phyloP scores from a whole-genome alignment of 2,888 invertebrate species.

The Plebejus melissa region DNA sequence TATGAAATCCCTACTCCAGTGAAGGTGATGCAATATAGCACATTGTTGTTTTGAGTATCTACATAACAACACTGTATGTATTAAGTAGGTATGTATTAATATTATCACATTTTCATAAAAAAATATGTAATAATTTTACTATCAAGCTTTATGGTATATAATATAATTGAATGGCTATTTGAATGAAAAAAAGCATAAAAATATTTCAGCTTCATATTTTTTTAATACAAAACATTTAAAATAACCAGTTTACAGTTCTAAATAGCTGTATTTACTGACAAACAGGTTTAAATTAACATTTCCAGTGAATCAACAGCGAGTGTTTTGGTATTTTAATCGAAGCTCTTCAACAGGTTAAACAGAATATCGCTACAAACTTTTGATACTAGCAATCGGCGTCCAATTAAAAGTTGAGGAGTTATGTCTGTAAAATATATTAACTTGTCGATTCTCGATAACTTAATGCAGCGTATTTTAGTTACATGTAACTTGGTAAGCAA shows the following conservation, averaged over 20 bases:
- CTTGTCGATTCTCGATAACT: slow-evolving; percentile 13
- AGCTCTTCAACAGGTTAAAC: slow-evolving; percentile 28
- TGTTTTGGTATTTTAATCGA: slow-evolving; percentile 20
- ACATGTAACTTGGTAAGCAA: slow-evolving; percentile 14
- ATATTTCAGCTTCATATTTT: background rate
- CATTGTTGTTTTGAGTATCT: too few species aligned
- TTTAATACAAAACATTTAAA: background rate
- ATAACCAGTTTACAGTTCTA: background rate
- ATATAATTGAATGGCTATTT: too few species aligned
- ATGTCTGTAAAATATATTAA: slow-evolving; percentile 29
- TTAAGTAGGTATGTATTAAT: background rate
- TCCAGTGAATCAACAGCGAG: background rate
- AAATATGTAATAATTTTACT: too few species aligned
- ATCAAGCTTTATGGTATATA: too few species aligned
- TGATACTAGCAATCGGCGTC: slow-evolving; percentile 43
- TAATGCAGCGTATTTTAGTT: slow-evolving; percentile 24
- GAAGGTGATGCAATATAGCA: too few species aligned
- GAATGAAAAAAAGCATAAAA: too few species aligned
- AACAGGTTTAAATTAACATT: background rate
- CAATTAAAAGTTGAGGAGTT: slow-evolving; percentile 70
- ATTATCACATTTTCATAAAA: too few species aligned
- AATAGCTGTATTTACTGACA: background rate
- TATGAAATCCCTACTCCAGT: background rate
- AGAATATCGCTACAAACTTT: slow-evolving; percentile 28
- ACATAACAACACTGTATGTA: background rate